phyloP scores from a whole-genome alignment of 2,797 vertebrate genomes.

The Xenopus petersii region DNA sequence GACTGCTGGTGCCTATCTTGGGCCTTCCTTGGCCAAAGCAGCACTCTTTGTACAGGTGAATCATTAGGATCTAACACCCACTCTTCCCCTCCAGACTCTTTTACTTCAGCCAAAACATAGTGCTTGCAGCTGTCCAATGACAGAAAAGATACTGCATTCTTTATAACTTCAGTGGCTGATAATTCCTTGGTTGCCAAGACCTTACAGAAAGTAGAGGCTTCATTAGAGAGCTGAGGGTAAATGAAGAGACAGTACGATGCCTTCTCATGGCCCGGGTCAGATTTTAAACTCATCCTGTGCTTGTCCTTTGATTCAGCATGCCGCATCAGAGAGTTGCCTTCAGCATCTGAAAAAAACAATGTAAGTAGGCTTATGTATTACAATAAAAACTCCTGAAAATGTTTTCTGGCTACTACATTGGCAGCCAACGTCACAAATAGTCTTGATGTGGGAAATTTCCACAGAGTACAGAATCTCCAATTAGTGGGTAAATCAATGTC shows the following conservation, averaged over 20 bases:
- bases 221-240: slow-evolving; percentile 79
- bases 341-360: slow-evolving; percentile 66
- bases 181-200: slow-evolving; percentile 86
- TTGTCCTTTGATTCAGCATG: slow-evolving; percentile 78
- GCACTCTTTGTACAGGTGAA: slow-evolving; percentile 86
- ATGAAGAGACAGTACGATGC: slow-evolving; percentile 83
- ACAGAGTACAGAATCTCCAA: too few species aligned
- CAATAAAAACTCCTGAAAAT: too few species aligned
- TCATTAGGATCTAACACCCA: slow-evolving; percentile 92
- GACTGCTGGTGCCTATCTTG: slow-evolving; percentile 83
- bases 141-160: slow-evolving; percentile 69
- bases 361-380: neutral
- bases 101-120: slow-evolving; percentile 92
- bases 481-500: too few species aligned
- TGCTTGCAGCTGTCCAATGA: slow-evolving; percentile 75
- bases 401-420: too few species aligned
- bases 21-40: slow-evolving; percentile 93
- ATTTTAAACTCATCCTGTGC: slow-evolving; percentile 93
- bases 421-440: too few species aligned
- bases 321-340: slow-evolving; percentile 68
- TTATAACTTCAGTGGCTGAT: slow-evolving; percentile 72
- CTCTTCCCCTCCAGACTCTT: slow-evolving; percentile 93
- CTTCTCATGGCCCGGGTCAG: slow-evolving; percentile 70
- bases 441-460: too few species aligned
- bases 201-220: slow-evolving; percentile 74